phyloP scores from a whole-genome alignment of 2,888 invertebrate species.

The Girardia tigrina region DNA sequence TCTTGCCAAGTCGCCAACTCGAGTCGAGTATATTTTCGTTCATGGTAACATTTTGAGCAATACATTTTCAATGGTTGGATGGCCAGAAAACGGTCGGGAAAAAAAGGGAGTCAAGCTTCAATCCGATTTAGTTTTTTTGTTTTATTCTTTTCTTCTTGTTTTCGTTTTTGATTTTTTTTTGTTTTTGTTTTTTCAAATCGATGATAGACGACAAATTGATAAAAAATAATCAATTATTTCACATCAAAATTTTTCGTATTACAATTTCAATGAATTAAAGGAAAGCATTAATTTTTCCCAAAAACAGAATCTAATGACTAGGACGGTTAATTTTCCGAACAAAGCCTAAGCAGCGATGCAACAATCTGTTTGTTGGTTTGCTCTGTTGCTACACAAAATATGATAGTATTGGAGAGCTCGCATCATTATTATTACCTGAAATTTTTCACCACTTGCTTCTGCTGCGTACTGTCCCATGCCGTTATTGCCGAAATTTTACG shows the following conservation, averaged over 20 bases:
- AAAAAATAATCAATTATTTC: conserved; percentile 23
- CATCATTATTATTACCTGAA: conserved; percentile 23
- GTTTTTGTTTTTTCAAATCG: too few relatives aligned
- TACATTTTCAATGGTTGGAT: background rate
- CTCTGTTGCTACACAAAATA: conserved; percentile 19
- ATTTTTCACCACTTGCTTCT: conserved; percentile 23
- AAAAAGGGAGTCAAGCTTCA: too few relatives aligned
- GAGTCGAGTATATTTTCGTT: conserved; percentile 7
- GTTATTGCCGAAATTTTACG: conserved; percentile 23
- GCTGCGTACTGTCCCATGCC: conserved; percentile 23
- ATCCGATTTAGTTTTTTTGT: too few relatives aligned
- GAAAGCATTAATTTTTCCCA: background rate
- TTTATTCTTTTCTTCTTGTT: too few relatives aligned
- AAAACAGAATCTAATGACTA: conserved; percentile 23
- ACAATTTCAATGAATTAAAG: conserved; percentile 23
- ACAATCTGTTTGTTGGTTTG: conserved; percentile 23
- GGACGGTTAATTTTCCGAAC: conserved; percentile 23
- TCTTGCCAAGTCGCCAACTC: background rate
- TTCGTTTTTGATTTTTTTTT: too few relatives aligned
- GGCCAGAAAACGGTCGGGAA: too few relatives aligned
- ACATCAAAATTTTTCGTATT: conserved; percentile 23
- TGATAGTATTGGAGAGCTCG: conserved; percentile 23
- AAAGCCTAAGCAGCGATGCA: conserved; percentile 23
- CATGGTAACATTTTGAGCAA: conserved; percentile 23
- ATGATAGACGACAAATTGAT: conserved; percentile 6